These are phyloP conservation scores for Diplolepis rosae DNA, from an alignment of 2,888 invertebrate species.

Conservation along the genomic window DNA sequence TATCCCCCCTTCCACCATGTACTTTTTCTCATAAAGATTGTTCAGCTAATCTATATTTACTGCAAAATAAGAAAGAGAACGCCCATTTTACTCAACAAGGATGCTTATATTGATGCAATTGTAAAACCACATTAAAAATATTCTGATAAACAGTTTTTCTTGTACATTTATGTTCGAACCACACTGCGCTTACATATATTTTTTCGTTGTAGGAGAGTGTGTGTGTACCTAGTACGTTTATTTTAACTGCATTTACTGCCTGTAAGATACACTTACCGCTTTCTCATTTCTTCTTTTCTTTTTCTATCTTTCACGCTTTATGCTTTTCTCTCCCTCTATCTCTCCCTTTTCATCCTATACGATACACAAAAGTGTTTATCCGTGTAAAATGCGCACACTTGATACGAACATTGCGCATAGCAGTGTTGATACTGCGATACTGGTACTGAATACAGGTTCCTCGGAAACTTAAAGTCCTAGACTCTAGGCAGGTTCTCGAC, in stretches of 20 bases:
- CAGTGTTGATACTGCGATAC: constrained; percentile 55
- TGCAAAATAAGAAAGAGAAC: too few relatives aligned
- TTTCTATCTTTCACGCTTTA: too few relatives aligned
- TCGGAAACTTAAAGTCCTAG: constrained; percentile 35
- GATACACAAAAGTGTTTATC: neutral
- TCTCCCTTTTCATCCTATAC: neutral
- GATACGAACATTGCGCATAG: neutral
- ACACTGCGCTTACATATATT: neutral
- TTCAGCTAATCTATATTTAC: too few relatives aligned
- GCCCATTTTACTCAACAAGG: too few relatives aligned
- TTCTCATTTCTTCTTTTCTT: neutral
- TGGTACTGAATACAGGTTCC: constrained; percentile 52
- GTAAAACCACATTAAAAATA: too few relatives aligned
- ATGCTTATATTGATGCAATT: too few relatives aligned
- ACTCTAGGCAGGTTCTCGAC: constrained; percentile 43
- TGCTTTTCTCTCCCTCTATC: neutral
- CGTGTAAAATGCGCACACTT: constrained; percentile 30
- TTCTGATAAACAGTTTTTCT: too few relatives aligned
- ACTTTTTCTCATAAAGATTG: too few relatives aligned
- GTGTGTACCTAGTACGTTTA: neutral
- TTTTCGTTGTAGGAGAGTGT: neutral
- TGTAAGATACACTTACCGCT: neutral
- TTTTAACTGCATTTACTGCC: neutral
- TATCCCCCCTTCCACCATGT: too few relatives aligned
- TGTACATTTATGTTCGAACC: too few relatives aligned